Conservation (phyloP, 2,888 invertebrate genomes). For the Limenitis camilla region DNA sequence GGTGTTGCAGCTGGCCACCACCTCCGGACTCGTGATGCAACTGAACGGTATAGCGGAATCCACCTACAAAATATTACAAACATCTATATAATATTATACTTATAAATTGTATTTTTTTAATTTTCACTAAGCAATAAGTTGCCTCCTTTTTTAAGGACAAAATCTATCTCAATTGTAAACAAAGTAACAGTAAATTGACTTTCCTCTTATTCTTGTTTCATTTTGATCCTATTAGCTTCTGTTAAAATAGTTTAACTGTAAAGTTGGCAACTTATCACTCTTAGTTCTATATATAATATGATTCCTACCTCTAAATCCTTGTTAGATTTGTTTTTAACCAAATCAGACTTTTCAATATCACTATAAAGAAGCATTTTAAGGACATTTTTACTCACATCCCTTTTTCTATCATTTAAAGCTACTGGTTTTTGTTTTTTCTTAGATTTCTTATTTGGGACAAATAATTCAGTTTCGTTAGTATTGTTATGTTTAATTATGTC, state of each 20-base stretch:
- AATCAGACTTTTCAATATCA: slow-evolving; percentile 36
- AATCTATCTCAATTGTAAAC: too few species aligned
- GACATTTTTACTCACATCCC: slow-evolving; percentile 38
- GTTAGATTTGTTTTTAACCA: slow-evolving; percentile 24
- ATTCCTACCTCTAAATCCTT: slow-evolving; percentile 50
- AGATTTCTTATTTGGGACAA: slow-evolving; percentile 24
- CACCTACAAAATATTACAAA: slow-evolving; percentile 46
- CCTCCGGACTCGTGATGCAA: slow-evolving; percentile 71
- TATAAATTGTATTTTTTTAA: too few species aligned
- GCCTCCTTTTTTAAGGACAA: too few species aligned
- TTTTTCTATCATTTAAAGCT: slow-evolving; percentile 4
- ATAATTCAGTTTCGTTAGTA: slow-evolving; percentile 27
- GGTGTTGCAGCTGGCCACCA: slow-evolving; percentile 63
- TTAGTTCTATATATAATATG: not conserved
- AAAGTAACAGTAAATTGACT: too few species aligned
- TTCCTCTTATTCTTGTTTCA: too few species aligned
- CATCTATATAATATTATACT: not conserved
- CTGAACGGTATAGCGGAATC: slow-evolving; percentile 69
- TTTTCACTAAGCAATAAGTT: too few species aligned
- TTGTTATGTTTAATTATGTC: slow-evolving; percentile 33
- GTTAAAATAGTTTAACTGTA: too few species aligned
- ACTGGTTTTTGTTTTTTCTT: slow-evolving; percentile 22
- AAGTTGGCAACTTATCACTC: slow-evolving; percentile 3
- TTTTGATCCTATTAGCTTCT: too few species aligned
- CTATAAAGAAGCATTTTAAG: slow-evolving; percentile 52